Conservation (phyloP, 2,797 vertebrate genomes). For the Anguilla pacifica region DNA sequence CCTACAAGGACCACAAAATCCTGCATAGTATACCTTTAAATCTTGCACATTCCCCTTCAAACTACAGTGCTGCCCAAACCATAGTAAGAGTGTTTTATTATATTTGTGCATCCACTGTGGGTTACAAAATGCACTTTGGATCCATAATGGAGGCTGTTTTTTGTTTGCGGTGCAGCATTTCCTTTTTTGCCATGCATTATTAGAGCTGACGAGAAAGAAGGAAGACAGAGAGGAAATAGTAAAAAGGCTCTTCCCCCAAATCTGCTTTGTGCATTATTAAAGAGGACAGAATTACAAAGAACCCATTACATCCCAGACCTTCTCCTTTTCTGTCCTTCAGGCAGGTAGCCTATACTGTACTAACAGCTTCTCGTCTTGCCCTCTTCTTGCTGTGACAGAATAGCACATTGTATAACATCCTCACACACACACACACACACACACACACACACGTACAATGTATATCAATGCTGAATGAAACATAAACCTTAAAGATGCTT, state of each 20-base stretch:
- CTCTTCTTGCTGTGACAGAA: constrained; percentile 34
- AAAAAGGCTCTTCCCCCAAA: constrained; percentile 44
- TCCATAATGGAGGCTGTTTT: constrained; percentile 65
- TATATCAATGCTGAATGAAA: too few relatives aligned
- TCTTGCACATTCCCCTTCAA: constrained; percentile 62
- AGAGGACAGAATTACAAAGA: constrained; percentile 39
- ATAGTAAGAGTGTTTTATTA: constrained; percentile 63
- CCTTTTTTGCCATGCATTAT: constrained; percentile 46
- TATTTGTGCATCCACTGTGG: constrained; percentile 73
- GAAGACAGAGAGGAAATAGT: constrained; percentile 39
- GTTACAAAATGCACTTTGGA: constrained; percentile 57
- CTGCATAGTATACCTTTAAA: constrained; percentile 33
- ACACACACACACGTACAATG: background rate
- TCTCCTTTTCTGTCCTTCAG: constrained; percentile 26
- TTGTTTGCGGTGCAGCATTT: constrained; percentile 57
- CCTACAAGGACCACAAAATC: too few relatives aligned
- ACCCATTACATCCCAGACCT: constrained; percentile 45
- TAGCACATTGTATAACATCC: constrained; percentile 25
- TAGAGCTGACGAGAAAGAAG: constrained; percentile 45
- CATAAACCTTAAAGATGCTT: too few relatives aligned
- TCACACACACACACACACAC: constrained; percentile 1
- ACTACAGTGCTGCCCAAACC: constrained; percentile 56
- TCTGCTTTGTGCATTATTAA: constrained; percentile 50
- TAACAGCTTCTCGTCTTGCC: constrained; percentile 43
- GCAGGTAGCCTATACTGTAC: constrained; percentile 2